These are phyloP conservation scores for Ferdinandea cuprea DNA, from an alignment of 2,888 invertebrate species.

Conservation along the genomic window DNA sequence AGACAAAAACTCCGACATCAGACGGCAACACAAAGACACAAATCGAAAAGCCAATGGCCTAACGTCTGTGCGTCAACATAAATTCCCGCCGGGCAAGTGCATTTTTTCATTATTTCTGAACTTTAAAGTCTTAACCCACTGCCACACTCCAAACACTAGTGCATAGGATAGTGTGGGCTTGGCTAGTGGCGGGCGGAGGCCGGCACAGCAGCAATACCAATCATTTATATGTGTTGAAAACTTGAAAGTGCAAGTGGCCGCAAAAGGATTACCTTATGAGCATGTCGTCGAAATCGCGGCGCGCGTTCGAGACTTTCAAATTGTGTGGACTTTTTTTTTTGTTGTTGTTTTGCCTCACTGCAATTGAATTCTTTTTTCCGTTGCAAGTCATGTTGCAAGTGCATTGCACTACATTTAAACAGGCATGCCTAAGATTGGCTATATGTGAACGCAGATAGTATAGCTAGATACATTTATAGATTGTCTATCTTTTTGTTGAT, in stretches of 20 bases:
- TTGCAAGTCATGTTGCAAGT: conserved; percentile 71
- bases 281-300: conserved; percentile 27
- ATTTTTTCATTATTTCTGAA: conserved; percentile 52
- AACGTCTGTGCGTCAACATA: conserved; percentile 10
- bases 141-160: conserved; percentile 33
- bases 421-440: conserved; percentile 35
- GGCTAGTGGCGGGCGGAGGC: conserved; percentile 15
- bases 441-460: background rate
- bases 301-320: conserved; percentile 62
- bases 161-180: conserved; percentile 51
- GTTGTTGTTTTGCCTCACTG: conserved; percentile 2
- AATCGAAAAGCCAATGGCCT: conserved; percentile 47
- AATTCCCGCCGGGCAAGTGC: conserved; percentile 30
- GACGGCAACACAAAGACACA: conserved; percentile 37
- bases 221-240: conserved; percentile 62
- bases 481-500: conserved; percentile 29
- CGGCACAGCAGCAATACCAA: conserved; percentile 12
- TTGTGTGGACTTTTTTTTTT: conserved; percentile 18
- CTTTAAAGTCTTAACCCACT: conserved; percentile 73
- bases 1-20: background rate
- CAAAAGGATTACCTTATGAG: conserved; percentile 62
- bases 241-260: conserved; percentile 71
- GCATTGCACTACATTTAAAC: conserved; percentile 69
- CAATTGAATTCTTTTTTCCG: conserved; percentile 34
- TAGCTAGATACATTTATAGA: too few relatives aligned